Evolutionary conservation across 2,113 vertebrate genomes (phyloP), one percentile per base, ranked within the genome.

Genomic region (Psephotus haematonotus): DNA sequence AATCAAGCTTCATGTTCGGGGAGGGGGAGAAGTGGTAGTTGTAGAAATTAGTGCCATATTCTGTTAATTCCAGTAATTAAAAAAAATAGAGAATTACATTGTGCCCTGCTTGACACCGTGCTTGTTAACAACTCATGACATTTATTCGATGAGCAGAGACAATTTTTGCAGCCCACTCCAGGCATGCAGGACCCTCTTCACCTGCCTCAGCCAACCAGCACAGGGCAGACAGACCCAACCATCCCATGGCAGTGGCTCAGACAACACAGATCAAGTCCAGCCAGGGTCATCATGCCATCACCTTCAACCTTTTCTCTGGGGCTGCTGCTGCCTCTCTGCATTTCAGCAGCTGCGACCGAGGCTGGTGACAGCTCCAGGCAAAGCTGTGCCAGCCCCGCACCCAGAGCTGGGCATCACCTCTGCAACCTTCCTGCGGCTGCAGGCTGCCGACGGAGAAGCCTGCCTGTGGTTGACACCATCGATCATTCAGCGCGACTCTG

Each of bases 31-130:
- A 94, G 96, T 3, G 6, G 92, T 94, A 97, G 97, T 96, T 95
- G 96, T 84, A 97, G 96, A 98, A 98, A 98, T 98, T 97, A 98
- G 95, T 97, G 96, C 94, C 86, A 57, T 97, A 97, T 97, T 98
- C 96, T 97, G 97, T 97, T 98, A 98, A 98, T 98, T 98, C 98
- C 97, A 98, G 95, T 97, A 98, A 98, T 98, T 98, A 98, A 98
- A 98, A 97, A 98, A 98, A 98, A 96, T 37, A 92, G 94, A 97
- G 97, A 97, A 98, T 98, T 97, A 97, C 96, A 97, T 97, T 96
- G 97, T 87, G 90, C 97, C 93, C 94, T 94, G 49, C 95, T 97
- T 97, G 97, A 98, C 96, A 98, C 90, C 1, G 29, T 46, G 79
- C 94, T 97, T 98, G 97, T 96, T 98, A 98, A 97, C 97, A 97